A percentile compares a stretch with the other conserved stretches of the same genome.
Evolutionary conservation across 2,113 vertebrate species (phyloP).

Genomic region (Cercopithecus mona): DNA sequence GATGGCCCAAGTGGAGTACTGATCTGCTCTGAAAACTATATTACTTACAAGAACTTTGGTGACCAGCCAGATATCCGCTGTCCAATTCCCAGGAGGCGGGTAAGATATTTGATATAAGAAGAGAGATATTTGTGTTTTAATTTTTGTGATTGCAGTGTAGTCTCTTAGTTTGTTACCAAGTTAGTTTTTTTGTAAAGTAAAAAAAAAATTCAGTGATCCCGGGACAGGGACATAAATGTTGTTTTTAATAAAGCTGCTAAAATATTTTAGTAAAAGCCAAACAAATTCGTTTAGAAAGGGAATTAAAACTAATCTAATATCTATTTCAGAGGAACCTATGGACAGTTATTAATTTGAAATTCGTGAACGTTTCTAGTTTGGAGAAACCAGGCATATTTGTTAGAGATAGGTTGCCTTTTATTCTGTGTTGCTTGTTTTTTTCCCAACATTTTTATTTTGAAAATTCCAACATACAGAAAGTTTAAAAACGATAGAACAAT

Average conservation of each 20-base stretch:
- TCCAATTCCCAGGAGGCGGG: conserved; percentile 97
- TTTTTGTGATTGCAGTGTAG: not conserved
- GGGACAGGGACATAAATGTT: not conserved
- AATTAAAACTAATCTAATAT: not conserved
- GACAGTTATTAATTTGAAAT: not conserved
- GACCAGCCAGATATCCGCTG: conserved; percentile 99
- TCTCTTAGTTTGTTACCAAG: not conserved
- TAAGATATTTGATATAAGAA: conserved; percentile 79
- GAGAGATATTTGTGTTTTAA: not conserved
- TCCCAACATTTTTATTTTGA: not conserved
- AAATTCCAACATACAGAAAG: not conserved
- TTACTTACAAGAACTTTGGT: conserved; percentile 99
- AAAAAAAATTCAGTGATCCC: too few species aligned
- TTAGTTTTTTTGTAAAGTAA: not conserved
- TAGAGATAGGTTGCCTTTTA: not conserved
- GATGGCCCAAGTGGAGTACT: conserved; percentile 98
- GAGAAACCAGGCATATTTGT: not conserved
- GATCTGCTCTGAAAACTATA: conserved; percentile 99
- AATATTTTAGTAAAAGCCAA: conserved; percentile 19
- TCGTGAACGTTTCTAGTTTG: conserved; percentile 18
- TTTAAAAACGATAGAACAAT: not conserved
- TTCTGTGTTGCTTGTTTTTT: not conserved
- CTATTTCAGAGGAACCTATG: not conserved
- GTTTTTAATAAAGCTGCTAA: conserved; percentile 10
- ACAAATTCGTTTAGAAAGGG: not conserved